Conservation (phyloP, 2,888 invertebrate genomes). For the Calliopum simillimum region DNA sequence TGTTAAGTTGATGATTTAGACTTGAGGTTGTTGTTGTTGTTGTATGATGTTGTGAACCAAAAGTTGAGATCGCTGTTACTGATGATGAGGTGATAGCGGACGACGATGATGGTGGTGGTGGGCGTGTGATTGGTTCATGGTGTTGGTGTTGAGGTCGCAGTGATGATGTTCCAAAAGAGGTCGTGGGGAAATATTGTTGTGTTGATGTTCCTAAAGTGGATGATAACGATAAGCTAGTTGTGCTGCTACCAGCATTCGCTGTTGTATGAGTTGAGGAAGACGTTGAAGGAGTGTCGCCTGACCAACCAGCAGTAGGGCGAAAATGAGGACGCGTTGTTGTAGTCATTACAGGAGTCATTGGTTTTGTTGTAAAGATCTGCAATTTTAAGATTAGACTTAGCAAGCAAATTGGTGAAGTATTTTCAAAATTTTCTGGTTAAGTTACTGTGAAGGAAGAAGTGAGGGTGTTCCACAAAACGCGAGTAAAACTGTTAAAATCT, state of each 20-base stretch:
- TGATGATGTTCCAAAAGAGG: slow-evolving; percentile 21
- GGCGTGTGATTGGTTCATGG: slow-evolving; percentile 19
- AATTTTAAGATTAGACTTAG: too few relatives aligned
- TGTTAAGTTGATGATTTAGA: slow-evolving; percentile 48
- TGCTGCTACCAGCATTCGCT: slow-evolving; percentile 31
- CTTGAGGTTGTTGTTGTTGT: slow-evolving; percentile 34
- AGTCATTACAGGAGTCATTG: slow-evolving; percentile 46
- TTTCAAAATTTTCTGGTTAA: too few relatives aligned
- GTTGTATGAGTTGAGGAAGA: slow-evolving; percentile 26
- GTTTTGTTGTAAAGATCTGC: slow-evolving; percentile 50
- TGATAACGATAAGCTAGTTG: slow-evolving; percentile 35
- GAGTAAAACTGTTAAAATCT: too few relatives aligned
- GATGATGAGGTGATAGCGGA: slow-evolving; percentile 32
- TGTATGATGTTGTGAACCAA: slow-evolving; percentile 29
- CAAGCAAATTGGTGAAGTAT: too few relatives aligned
- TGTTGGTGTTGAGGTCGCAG: slow-evolving; percentile 30
- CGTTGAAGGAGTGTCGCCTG: slow-evolving; percentile 45
- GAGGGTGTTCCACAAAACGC: too few relatives aligned
- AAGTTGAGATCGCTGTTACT: slow-evolving; percentile 35
- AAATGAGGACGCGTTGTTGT: slow-evolving; percentile 49
- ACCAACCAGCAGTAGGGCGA: slow-evolving; percentile 40
- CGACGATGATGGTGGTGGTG: slow-evolving; percentile 31
- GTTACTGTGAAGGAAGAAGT: too few relatives aligned
- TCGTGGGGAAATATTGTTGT: slow-evolving; percentile 36
- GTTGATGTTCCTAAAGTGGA: slow-evolving; percentile 36